Base-by-base conservation (phyloP, 1,140 invertebrate species). In the Pogonomyrmex californicus region DNA sequence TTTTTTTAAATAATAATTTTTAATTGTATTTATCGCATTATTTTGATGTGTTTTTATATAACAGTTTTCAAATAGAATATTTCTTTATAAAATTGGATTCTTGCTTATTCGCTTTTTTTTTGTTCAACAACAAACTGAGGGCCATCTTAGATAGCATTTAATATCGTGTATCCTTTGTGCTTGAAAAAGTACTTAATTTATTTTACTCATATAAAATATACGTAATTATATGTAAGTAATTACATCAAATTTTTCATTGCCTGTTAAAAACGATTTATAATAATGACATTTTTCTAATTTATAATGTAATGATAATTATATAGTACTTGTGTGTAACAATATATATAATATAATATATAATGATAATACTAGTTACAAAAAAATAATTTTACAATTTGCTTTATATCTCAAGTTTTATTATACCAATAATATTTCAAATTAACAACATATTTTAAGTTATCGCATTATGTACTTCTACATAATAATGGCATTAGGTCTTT, bases 1-100 rank as follows among this genome's bases (percentile, higher is more conserved):
- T 66, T 86, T 77, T 87, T 91, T 86, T 87, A 56, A 85, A 76
- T 82, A 47, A 73, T 87, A 41, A 87, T 90, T 93, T 93, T 92
- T 93, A 91, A 89, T 93, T 76, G 87, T 65, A 91, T 92, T 93
- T 91, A 78, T 78, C 10, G 3, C 4, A 51, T 49, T 47, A 9
- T 58, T 91, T 91, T 51, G 63, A 71, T 36, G 71, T 90, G 85
- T 63, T 88, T 89, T 71, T 87, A 73, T 70, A 83, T 14, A 86
- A 70, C 33, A 47, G 73, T 90, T 79, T 92, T 91, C 87, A 90
- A 70, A 78, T n/a, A 56, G 78, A 81, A 51, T 91, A 3, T 92
- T 92, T 73, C 51, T 91, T 91, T 78, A 23, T 85, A 54, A 6
- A 62, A 86, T 73, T 86, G 58, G 63, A 51, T 76, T 70, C 7